Percentiles rank a stretch among this genome's conserved stretches.
These are phyloP conservation scores for Zoanthus sociatus DNA, from an alignment of 92 coral and sea anemone species.

Conservation along the genomic window DNA sequence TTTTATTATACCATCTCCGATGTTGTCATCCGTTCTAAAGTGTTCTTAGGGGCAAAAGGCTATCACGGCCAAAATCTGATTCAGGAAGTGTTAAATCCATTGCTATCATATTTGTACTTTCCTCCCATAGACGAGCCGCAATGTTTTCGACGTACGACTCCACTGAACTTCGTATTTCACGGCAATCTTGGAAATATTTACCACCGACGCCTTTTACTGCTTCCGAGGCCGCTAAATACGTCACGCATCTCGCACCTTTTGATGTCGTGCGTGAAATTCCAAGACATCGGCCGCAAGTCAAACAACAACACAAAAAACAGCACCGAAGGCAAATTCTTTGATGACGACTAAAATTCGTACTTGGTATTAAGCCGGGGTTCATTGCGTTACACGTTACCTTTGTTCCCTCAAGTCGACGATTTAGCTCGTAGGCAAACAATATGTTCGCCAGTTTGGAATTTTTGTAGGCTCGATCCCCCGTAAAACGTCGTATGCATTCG, in stretches of 20 bases:
- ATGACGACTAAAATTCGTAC: constrained; percentile 48
- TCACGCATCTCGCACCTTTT: constrained; percentile 55
- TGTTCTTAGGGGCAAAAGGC: constrained; percentile 37
- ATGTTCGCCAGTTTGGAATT: constrained; percentile 65
- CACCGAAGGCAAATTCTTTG: constrained; percentile 41
- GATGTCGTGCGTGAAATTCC: constrained; percentile 33
- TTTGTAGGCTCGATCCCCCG: constrained; percentile 61
- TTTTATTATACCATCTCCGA: background rate
- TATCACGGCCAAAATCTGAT: constrained; percentile 32
- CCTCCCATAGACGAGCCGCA: constrained; percentile 63
- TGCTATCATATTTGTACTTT: constrained; percentile 40
- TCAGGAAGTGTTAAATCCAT: constrained; percentile 19
- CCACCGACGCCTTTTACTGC: constrained; percentile 59
- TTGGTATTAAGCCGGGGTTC: constrained; percentile 57
- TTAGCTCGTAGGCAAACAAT: constrained; percentile 61
- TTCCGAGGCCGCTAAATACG: constrained; percentile 48
- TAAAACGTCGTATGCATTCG: constrained; percentile 44
- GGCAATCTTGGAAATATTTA: constrained; percentile 44
- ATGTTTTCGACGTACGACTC: constrained; percentile 44
- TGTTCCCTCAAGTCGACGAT: constrained; percentile 59
- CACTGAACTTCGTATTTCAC: constrained; percentile 39
- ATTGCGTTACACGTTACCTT: constrained; percentile 64
- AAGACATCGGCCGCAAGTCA: constrained; percentile 35
- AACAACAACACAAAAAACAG: constrained; percentile 47
- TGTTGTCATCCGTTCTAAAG: constrained; percentile 10